Percentiles rank a stretch among this genome's conserved stretches.
phyloP scores from a whole-genome alignment of 1,140 invertebrate species.

The Drosophila funebris region DNA sequence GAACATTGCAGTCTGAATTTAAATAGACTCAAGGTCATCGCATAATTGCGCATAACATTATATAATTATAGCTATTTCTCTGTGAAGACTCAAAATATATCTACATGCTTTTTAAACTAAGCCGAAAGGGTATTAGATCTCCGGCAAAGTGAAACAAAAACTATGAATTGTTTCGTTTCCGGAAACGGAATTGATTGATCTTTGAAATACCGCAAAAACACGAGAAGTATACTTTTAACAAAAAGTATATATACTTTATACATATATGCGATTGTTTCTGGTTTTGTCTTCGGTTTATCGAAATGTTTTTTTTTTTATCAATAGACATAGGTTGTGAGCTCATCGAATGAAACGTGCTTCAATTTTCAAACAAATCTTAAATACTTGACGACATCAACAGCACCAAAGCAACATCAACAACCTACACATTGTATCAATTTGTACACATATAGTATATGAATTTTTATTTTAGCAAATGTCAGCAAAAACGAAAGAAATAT shows the following conservation, averaged over 20 bases:
- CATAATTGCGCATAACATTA: conserved; percentile 18
- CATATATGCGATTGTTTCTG: background rate
- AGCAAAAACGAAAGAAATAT: conserved; percentile 49
- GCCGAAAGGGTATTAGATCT: background rate
- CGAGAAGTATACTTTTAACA: no score
- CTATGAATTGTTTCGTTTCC: background rate
- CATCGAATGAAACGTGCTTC: conserved; percentile 44
- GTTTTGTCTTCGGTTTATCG: background rate
- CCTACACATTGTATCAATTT: conserved; percentile 3
- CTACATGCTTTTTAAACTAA: no score
- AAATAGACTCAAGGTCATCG: conserved; percentile 28
- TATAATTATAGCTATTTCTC: background rate
- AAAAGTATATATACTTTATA: background rate
- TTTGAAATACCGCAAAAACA: background rate
- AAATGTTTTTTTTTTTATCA: background rate
- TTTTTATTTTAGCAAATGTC: conserved; percentile 50
- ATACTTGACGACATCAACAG: background rate
- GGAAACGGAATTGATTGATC: background rate
- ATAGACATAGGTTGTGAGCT: background rate
- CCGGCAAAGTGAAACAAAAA: background rate
- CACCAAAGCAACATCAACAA: background rate
- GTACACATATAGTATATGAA: no score
- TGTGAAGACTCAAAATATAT: no score
- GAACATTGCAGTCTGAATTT: conserved; percentile 9
- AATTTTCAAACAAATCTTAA: conserved; percentile 42